Evolutionary conservation across 2,113 vertebrate genomes (phyloP), one percentile per base, ranked within the genome.

Genomic region (Acrocephalus kingi): DNA sequence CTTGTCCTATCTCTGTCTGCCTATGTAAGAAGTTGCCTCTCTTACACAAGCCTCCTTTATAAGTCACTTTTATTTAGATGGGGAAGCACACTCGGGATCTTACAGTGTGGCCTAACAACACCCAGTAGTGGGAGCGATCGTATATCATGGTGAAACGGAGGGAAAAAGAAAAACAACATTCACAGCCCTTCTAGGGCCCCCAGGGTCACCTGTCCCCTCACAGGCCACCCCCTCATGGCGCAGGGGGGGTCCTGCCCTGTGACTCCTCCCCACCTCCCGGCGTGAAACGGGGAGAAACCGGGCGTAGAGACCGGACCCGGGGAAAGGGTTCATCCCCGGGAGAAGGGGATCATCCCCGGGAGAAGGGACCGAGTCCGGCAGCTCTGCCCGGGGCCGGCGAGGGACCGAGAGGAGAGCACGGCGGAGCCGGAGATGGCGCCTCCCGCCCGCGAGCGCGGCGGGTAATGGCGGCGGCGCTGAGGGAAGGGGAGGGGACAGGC

Each of bases 111-210:
- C 48, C 14, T 8, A 25, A 13, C 41, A 28, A 0, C 18, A n/a
- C 5, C 0, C 33, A 15, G 15, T 0, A 8, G 5, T 8, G 25
- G 7, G 7, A 64, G 13, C 1, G 0, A 22, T 6, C 1, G 0
- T 7, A 48, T 9, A 13, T 22, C 51, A n/a, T 0, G 9, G 19
- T 21, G 20, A 81, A 76, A 54, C 0, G 0, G 19, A 27, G 6
- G 2, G 9, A 3, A 19, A 16, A 35, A 2, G 9, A 3, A 19
- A 16, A 35, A 14, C 2, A 21, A 25, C 3, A 41, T 39, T 8
- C 23, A 14, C 43, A 25, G 37, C 27, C 2, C 20, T 9, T 3
- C 20, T 9, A 4, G 8, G n/a, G 19, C 14, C 24, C 7, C 12
- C 54, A 4, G 20, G 6, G 15, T 15, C 35, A 23, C 16, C 19